Evolutionary conservation across 1,140 invertebrate species (phyloP).

Genomic region (Spodoptera frugiperda): DNA sequence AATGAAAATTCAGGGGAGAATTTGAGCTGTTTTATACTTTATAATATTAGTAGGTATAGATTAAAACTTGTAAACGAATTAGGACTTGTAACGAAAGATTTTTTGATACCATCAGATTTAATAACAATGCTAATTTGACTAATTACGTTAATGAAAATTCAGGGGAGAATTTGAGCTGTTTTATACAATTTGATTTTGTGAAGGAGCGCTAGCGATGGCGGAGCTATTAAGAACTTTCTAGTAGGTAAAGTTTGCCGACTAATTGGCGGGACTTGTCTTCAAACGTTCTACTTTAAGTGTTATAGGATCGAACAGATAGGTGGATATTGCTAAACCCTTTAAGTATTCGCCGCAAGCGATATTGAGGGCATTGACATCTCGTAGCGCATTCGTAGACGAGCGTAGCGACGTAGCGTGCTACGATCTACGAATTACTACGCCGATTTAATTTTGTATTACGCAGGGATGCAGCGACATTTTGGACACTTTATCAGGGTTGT

Average conservation of each 20-base stretch:
- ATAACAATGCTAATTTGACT: neutral
- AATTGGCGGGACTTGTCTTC: slow-evolving; percentile 32
- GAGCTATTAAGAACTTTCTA: slow-evolving; percentile 20
- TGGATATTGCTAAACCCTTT: slow-evolving; percentile 3
- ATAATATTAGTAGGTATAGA: too few relatives aligned
- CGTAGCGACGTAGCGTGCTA: slow-evolving; percentile 10
- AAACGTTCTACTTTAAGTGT: slow-evolving; percentile 16
- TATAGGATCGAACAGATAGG: neutral
- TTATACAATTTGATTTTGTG: slow-evolving; percentile 30
- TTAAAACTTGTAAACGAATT: neutral
- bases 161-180: neutral
- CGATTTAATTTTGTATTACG: neutral
- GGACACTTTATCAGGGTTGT: neutral
- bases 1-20: neutral
- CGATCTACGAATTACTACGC: neutral
- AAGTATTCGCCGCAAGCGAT: slow-evolving; percentile 3
- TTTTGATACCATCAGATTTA: neutral
- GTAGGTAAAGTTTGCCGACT: slow-evolving; percentile 33
- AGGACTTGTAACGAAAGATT: neutral
- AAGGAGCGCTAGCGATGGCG: neutral
- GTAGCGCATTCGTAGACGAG: slow-evolving; percentile 9
- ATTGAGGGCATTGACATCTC: neutral
- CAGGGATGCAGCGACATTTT: neutral
- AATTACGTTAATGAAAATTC: slow-evolving; percentile 2
- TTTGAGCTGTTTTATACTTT: slow-evolving; percentile 20